Conservation (phyloP, 2,888 invertebrate genomes). For the Erannis defoliaria region DNA sequence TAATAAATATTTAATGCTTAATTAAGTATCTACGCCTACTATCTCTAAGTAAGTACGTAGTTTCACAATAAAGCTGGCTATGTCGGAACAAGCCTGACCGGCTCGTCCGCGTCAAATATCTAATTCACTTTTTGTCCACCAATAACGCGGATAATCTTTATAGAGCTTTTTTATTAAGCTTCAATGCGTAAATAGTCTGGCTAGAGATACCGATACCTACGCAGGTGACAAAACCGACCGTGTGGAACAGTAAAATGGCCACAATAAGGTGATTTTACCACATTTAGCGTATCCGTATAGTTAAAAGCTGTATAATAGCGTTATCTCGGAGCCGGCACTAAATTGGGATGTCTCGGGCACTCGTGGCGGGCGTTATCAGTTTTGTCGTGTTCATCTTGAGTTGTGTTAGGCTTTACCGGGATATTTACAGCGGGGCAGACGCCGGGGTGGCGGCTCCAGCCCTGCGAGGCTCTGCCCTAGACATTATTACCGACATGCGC, state of each 20-base stretch:
- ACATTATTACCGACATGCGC: slow-evolving; percentile 60
- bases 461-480: slow-evolving; percentile 51
- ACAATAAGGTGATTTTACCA: slow-evolving; percentile 78
- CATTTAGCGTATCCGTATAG: slow-evolving; percentile 86
- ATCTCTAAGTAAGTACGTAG: slow-evolving; percentile 17
- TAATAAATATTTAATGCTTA: slow-evolving; percentile 27
- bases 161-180: slow-evolving; percentile 41
- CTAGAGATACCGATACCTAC: slow-evolving; percentile 60
- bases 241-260: slow-evolving; percentile 43
- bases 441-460: slow-evolving; percentile 61
- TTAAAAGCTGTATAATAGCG: slow-evolving; percentile 87
- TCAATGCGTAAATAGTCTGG: slow-evolving; percentile 40
- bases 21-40: slow-evolving; percentile 34
- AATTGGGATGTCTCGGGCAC: slow-evolving; percentile 83
- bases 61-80: slow-evolving; percentile 35
- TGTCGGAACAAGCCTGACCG: slow-evolving; percentile 33
- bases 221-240: slow-evolving; percentile 40
- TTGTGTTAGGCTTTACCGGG: slow-evolving; percentile 85
- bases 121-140: slow-evolving; percentile 40
- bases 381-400: slow-evolving; percentile 86
- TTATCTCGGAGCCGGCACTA: slow-evolving; percentile 83
- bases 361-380: slow-evolving; percentile 80
- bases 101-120: slow-evolving; percentile 32
- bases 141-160: slow-evolving; percentile 42
- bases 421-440: slow-evolving; percentile 76